These are phyloP conservation scores for Pentalonia nigronervosa DNA, from an alignment of 1,140 invertebrate genomes.

Conservation along the genomic window DNA sequence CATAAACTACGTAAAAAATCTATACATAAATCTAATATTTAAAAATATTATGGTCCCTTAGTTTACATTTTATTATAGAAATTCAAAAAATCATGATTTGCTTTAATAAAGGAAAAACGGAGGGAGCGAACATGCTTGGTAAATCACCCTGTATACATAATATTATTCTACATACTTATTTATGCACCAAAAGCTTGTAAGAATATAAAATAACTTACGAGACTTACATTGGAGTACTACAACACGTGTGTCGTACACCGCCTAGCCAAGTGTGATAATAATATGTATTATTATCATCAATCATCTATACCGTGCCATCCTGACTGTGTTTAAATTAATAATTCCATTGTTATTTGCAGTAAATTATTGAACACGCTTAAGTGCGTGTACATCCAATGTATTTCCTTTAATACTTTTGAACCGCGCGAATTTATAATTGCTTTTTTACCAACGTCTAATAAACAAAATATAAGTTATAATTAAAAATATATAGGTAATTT, in stretches of 20 bases:
- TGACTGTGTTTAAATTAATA: background rate
- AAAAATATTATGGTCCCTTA: background rate
- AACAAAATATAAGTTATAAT: conserved; percentile 34
- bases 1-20: background rate
- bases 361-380: background rate
- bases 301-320: background rate
- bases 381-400: background rate
- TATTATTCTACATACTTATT: background rate
- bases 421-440: background rate
- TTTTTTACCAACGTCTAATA: background rate
- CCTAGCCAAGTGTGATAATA: background rate
- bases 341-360: background rate
- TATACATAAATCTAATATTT: background rate
- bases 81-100: background rate
- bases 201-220: conserved; percentile 11
- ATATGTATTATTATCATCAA: background rate
- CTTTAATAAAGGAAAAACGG: background rate
- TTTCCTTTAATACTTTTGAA: background rate
- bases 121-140: background rate
- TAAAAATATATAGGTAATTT: conserved; percentile 27
- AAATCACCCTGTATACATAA: background rate
- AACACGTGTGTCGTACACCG: background rate
- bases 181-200: background rate
- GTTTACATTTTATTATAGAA: background rate
- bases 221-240: background rate